phyloP scores from a whole-genome alignment of 2,888 invertebrate species.

The Dryobotodes eremita region DNA sequence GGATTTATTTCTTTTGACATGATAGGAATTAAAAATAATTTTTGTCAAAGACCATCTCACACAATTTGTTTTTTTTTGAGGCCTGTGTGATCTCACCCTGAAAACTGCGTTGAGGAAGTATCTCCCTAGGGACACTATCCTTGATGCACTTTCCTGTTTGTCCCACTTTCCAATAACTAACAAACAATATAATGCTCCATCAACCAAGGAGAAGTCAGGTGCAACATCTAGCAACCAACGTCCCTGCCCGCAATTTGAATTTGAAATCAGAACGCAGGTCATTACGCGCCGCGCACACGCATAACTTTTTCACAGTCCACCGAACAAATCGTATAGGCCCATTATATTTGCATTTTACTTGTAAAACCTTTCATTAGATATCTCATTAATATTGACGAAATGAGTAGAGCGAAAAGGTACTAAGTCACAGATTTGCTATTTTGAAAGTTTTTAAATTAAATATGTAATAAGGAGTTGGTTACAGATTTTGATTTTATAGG shows the following conservation, averaged over 20 bases:
- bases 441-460: neutral
- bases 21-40: neutral
- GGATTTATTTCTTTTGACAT: neutral
- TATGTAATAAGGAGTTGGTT: too few relatives aligned
- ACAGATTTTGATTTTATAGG: neutral
- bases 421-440: neutral
- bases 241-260: conserved; percentile 66
- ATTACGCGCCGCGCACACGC: conserved; percentile 68
- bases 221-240: conserved; percentile 55
- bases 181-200: conserved; percentile 17
- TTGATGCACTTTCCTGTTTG: neutral
- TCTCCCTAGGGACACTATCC: neutral
- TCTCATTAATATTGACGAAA: conserved; percentile 51
- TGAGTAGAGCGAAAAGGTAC: neutral
- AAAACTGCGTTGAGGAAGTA: neutral
- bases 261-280: conserved; percentile 73
- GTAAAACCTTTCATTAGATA: conserved; percentile 59
- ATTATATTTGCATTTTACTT: conserved; percentile 71
- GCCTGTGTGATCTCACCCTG: too few relatives aligned
- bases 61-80: neutral
- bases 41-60: neutral
- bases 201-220: conserved; percentile 46
- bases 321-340: conserved; percentile 66
- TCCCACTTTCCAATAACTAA: neutral
- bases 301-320: conserved; percentile 71